Base-by-base conservation (phyloP, 2,113 vertebrate species). In the Clarias gariepinus region DNA sequence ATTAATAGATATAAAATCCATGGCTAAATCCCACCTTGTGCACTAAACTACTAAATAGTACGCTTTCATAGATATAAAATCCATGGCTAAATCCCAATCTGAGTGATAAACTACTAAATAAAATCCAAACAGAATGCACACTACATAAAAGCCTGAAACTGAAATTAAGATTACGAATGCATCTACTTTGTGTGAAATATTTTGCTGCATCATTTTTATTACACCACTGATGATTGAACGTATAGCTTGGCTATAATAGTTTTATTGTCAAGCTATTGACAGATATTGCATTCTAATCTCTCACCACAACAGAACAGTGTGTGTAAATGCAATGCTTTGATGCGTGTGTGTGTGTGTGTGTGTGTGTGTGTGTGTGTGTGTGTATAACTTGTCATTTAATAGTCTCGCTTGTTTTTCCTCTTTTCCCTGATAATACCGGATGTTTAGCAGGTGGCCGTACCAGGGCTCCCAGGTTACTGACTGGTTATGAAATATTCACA, bases 401-500 rank as follows among this genome's bases (percentile, higher is more conserved):
- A 55, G 52, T 55, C 12, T 0, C 3, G 52, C 16, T 80, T 33
- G 28, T 80, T 60, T 60, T 23, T 60, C 30, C 15, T 9, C 55
- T 6, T 33, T 21, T 21, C 78, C 58, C 23, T 60, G 55, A 33
- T 80, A 60, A 21, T 36, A 36, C 7, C 19, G 76, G 76, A 79
- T 30, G 53, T 79, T 80, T 80, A 60, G 78, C 57, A 60, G 78
- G 55, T 60, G 78, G 57, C 57, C 19, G 36, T 23, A 36, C 11
- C 57, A 13, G 57, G 28, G 57, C 57, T 58, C 60, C 57, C 78
- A 60, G 78, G 55, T 80, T 58, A 80, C 55, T 80, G 55, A 21
- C 78, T 60, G 55, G 28, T 80, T 80, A 60, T 80, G 78, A 33
- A 80, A 80, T 60, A 80, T 80, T 80, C 53, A 33, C 53, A 9